Evolutionary conservation across 2,113 vertebrate species (phyloP).

Genomic region (Passer domesticus): DNA sequence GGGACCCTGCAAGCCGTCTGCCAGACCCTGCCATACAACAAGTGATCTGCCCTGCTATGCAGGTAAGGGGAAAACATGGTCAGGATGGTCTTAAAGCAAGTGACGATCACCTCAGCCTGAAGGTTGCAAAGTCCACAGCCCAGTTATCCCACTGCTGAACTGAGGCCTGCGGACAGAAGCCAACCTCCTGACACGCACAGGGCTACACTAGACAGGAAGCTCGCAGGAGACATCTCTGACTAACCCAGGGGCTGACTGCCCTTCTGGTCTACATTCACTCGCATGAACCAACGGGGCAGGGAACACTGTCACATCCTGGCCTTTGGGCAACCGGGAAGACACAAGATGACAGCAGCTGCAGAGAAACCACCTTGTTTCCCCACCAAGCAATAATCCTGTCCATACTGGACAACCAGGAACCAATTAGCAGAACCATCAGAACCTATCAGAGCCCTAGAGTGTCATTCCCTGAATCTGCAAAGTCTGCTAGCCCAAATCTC

Average conservation of each 20-base stretch:
- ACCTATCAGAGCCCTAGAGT: not conserved
- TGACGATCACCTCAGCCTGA: not conserved
- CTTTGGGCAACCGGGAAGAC: not conserved
- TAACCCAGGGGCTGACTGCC: not conserved
- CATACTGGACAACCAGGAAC: accelerated
- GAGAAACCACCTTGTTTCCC: not conserved
- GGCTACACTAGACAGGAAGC: not conserved
- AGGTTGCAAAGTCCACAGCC: not conserved
- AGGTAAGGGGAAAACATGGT: not conserved
- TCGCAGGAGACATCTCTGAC: not conserved
- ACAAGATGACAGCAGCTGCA: not conserved
- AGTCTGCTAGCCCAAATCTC: not conserved
- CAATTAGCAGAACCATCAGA: not conserved
- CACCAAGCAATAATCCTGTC: not conserved
- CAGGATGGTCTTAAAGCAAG: not conserved
- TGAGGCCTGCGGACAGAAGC: not conserved
- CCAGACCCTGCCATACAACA: not conserved
- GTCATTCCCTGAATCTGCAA: not conserved
- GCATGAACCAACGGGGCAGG: not conserved
- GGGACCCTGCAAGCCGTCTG: not conserved
- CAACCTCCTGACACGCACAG: accelerated
- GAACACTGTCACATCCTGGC: not conserved
- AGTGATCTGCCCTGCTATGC: not conserved
- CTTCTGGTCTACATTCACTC: not conserved
- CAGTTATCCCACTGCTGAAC: not conserved